A percentile compares a stretch with the other conserved stretches of the same genome.
These are phyloP conservation scores for Callopanchax toddi DNA, from an alignment of 2,113 vertebrate species.

Conservation along the genomic window DNA sequence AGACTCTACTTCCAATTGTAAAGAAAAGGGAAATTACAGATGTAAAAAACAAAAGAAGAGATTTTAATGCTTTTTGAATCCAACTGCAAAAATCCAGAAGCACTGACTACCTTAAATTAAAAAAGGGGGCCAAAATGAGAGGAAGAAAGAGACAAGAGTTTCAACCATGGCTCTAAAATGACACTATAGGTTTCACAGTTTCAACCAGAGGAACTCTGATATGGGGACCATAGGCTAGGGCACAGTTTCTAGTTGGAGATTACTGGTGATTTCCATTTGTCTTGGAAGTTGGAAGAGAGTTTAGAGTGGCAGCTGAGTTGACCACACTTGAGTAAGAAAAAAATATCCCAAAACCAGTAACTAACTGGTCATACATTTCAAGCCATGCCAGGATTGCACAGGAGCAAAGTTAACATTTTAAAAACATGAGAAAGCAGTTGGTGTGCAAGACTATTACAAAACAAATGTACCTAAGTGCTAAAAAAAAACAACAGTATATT, in stretches of 20 bases:
- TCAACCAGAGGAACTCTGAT: conserved; percentile 50
- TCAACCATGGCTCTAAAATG: conserved; percentile 33
- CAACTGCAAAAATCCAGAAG: conserved; percentile 39
- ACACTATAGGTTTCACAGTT: conserved; percentile 64
- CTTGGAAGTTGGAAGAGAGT: conserved; percentile 5
- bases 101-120: conserved; percentile 7
- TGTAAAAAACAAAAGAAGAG: conserved; percentile 40
- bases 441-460: too few relatives aligned
- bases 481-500: too few relatives aligned
- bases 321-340: too few relatives aligned
- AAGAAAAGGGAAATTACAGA: conserved; percentile 4
- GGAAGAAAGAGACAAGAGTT: conserved; percentile 36
- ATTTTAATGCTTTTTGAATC: conserved; percentile 32
- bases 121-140: conserved; percentile 14
- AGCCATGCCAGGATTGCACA: neutral
- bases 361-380: too few relatives aligned
- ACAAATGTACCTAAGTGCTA: too few relatives aligned
- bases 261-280: conserved; percentile 11
- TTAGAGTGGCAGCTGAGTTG: neutral
- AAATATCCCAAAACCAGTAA: neutral
- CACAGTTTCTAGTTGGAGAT: conserved; percentile 62
- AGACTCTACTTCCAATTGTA: conserved; percentile 30
- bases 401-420: too few relatives aligned
- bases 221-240: conserved; percentile 51
- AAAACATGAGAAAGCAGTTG: too few relatives aligned